Conservation (phyloP, 2,113 vertebrate species). For the Spizaetus ornatus region DNA sequence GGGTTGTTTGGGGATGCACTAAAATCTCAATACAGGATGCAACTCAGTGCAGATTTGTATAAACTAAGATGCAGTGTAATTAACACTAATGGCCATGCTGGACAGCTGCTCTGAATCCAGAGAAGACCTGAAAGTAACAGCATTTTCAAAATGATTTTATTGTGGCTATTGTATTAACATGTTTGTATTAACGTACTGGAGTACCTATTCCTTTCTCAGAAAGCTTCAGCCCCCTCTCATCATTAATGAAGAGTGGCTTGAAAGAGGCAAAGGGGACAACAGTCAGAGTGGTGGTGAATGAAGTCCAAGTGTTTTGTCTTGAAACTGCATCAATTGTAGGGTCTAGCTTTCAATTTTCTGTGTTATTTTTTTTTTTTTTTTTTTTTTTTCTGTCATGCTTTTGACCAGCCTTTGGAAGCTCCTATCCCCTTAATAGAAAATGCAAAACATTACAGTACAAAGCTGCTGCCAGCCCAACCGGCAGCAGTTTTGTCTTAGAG, state of each 20-base stretch:
- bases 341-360: background rate
- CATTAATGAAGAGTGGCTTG: background rate
- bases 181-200: background rate
- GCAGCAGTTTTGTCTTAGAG: background rate
- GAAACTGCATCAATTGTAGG: background rate
- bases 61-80: background rate
- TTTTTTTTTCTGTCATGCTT: background rate
- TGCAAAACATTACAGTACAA: background rate
- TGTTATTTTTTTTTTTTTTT: background rate
- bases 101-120: background rate
- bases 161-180: background rate
- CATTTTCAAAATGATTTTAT: background rate
- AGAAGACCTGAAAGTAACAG: background rate
- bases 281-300: background rate
- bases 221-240: background rate
- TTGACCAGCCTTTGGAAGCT: background rate
- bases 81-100: background rate
- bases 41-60: background rate
- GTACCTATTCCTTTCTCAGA: background rate
- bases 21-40: background rate
- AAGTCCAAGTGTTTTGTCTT: background rate
- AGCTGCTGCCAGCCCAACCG: background rate
- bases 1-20: background rate
- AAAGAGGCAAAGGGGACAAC: background rate
- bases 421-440: background rate